Evolutionary conservation across 2,113 vertebrate species (phyloP).

Genomic region (Peucedramus taeniatus): DNA sequence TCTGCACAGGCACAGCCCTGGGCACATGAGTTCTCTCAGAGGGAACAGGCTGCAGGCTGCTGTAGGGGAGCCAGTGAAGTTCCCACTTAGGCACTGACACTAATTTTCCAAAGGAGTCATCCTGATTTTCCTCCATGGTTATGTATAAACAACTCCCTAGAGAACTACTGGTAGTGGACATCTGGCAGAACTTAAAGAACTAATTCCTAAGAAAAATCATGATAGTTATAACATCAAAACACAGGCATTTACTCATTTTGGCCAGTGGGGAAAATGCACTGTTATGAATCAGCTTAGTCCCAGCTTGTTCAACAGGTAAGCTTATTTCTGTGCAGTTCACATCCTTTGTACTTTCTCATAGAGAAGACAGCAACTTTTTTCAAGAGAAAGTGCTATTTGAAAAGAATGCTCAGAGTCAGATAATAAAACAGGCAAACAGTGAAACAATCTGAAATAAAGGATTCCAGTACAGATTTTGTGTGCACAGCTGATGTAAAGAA

Average conservation of each 20-base stretch:
- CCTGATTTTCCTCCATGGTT: neutral
- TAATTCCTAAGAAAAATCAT: neutral
- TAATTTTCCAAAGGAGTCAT: neutral
- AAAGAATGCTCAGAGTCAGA: neutral
- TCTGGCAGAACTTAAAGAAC: neutral
- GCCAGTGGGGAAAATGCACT: neutral
- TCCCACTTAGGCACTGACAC: neutral
- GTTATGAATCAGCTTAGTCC: neutral
- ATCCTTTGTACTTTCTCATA: neutral
- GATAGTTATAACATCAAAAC: neutral
- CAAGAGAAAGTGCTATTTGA: neutral
- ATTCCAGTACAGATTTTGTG: neutral
- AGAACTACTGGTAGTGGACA: neutral
- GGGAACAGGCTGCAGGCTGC: neutral
- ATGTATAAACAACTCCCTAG: neutral
- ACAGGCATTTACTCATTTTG: neutral
- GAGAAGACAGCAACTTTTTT: neutral
- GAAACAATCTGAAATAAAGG: neutral
- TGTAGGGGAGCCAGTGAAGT: neutral
- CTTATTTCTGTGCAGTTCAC: neutral
- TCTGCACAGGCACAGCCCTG: neutral
- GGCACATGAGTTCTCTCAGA: fast-evolving
- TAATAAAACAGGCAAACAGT: neutral
- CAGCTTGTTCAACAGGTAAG: neutral
- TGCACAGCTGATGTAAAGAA: neutral